Conservation (phyloP, 2,888 invertebrate species). For the Mythimna vitellina region DNA sequence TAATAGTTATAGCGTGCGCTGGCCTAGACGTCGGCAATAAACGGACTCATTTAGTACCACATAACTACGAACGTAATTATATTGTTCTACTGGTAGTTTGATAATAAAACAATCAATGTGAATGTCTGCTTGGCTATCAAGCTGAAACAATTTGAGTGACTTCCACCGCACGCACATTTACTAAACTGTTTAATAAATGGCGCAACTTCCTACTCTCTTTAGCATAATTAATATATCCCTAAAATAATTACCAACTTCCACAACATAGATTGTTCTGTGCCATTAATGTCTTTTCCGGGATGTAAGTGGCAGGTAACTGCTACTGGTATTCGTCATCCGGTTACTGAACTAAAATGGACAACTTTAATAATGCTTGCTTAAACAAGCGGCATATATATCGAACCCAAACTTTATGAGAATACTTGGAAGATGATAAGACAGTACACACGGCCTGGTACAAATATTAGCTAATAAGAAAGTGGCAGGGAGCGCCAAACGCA, state of each 20-base stretch:
- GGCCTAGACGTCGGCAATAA: constrained; percentile 11
- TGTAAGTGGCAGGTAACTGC: background rate
- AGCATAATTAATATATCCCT: constrained; percentile 16
- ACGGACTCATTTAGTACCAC: constrained; percentile 14
- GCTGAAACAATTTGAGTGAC: background rate
- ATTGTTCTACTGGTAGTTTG: background rate
- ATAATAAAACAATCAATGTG: background rate
- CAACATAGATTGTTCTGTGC: background rate
- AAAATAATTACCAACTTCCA: constrained; percentile 1
- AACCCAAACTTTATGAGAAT: background rate
- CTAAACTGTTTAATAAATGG: background rate
- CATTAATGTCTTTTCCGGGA: constrained; percentile 2
- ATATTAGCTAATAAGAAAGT: background rate
- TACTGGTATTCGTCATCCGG: constrained; percentile 1
- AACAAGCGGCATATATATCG: too few relatives aligned
- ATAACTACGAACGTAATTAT: constrained; percentile 1
- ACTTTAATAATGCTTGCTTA: background rate
- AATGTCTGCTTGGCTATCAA: background rate
- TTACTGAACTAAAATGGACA: background rate
- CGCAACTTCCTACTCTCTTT: background rate
- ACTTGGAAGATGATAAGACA: too few relatives aligned
- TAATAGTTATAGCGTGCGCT: constrained; percentile 22
- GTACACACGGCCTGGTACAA: too few relatives aligned
- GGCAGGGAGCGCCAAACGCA: background rate
- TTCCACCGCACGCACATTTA: background rate